Evolutionary conservation across 2,888 invertebrate genomes (phyloP).

Genomic region (Miltochrista miniata): DNA sequence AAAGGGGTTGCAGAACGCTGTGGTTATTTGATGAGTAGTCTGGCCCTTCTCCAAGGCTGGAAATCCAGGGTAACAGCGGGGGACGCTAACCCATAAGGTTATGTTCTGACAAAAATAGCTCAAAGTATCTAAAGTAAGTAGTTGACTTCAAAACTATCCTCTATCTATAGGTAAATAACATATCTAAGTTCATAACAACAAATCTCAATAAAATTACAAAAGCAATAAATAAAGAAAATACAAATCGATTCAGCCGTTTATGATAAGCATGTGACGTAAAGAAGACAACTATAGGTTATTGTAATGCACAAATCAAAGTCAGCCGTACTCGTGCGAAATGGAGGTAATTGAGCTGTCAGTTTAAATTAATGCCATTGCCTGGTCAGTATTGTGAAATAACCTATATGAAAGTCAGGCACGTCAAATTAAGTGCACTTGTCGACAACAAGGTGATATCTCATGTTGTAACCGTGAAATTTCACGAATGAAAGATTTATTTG

Average conservation of each 20-base stretch:
- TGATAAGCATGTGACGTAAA: slow-evolving; percentile 50
- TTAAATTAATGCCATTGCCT: slow-evolving; percentile 66
- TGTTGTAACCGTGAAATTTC: slow-evolving; percentile 31
- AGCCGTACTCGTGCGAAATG: slow-evolving; percentile 27
- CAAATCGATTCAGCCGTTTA: slow-evolving; percentile 37
- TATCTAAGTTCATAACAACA: too few relatives aligned
- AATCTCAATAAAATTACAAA: slow-evolving; percentile 52
- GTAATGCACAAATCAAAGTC: slow-evolving; percentile 53
- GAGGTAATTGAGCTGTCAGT: slow-evolving; percentile 75
- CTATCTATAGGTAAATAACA: too few relatives aligned
- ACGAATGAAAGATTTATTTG: slow-evolving; percentile 10
- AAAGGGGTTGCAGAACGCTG: too few relatives aligned
- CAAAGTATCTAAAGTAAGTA: too few relatives aligned
- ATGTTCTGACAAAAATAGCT: too few relatives aligned
- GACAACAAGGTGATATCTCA: slow-evolving; percentile 27
- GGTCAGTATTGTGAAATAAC: slow-evolving; percentile 33
- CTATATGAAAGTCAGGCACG: slow-evolving; percentile 33
- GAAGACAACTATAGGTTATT: slow-evolving; percentile 52
- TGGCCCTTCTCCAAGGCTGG: too few relatives aligned
- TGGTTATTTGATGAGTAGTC: too few relatives aligned
- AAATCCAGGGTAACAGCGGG: too few relatives aligned
- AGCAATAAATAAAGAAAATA: slow-evolving; percentile 46
- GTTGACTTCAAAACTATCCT: too few relatives aligned
- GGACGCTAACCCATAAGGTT: too few relatives aligned
- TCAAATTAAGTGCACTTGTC: slow-evolving; percentile 57